phyloP scores from a whole-genome alignment of 2,113 vertebrate genomes.

The Cygnus atratus region DNA sequence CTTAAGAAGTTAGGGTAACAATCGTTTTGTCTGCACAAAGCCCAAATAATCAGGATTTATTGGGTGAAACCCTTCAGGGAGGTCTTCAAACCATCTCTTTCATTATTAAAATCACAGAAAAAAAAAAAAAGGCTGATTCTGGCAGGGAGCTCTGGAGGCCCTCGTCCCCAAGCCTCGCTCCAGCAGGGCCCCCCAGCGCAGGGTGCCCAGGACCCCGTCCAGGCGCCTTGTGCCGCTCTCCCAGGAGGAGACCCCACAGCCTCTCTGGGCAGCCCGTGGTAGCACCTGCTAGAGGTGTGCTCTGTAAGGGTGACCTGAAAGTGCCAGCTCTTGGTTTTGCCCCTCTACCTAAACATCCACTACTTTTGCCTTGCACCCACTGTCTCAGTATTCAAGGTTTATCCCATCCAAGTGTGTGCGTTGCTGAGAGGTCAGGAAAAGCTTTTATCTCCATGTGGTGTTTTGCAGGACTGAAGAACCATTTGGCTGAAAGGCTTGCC shows the following conservation, averaged over 20 bases:
- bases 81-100: conserved; percentile 11
- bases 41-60: conserved; percentile 49
- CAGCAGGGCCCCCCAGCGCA: background rate
- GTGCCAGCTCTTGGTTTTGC: background rate
- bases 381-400: background rate
- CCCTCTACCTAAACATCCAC: background rate
- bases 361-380: background rate
- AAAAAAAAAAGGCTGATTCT: background rate
- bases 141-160: background rate
- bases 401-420: background rate
- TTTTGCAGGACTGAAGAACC: background rate
- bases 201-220: background rate
- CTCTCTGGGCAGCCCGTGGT: background rate
- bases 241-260: background rate
- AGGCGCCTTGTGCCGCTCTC: background rate
- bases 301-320: background rate
- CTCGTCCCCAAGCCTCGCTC: background rate
- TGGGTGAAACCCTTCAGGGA: background rate
- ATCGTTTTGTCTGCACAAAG: conserved; percentile 51
- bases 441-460: background rate
- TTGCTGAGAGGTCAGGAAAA: accelerated
- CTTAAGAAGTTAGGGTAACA: conserved; percentile 60
- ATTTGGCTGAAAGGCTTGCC: background rate
- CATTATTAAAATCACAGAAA: background rate
- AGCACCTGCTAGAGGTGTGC: background rate